phyloP scores from a whole-genome alignment of 2,888 invertebrate species.

The Diaperis boleti region DNA sequence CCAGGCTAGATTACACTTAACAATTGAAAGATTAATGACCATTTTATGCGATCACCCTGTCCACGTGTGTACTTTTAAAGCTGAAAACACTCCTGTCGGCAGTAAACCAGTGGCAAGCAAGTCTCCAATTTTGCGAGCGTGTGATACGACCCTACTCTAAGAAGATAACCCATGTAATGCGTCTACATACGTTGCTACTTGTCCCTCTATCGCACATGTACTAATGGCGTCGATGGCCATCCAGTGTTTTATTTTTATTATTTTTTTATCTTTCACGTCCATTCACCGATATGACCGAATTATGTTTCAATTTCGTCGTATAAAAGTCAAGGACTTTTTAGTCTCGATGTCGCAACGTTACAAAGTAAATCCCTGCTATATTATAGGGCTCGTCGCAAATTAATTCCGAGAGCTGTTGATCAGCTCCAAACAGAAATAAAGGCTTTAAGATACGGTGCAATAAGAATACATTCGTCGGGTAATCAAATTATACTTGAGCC shows the following conservation, averaged over 20 bases:
- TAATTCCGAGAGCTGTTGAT: constrained; percentile 19
- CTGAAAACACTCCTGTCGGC: background rate
- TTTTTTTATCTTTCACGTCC: constrained; percentile 61
- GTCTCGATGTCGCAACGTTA: constrained; percentile 13
- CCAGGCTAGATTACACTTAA: no score
- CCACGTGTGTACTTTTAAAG: no score
- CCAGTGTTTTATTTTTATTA: constrained; percentile 62
- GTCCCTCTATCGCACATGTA: constrained; percentile 60
- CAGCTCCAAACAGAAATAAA: background rate
- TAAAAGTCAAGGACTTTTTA: constrained; percentile 37
- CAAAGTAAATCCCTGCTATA: background rate
- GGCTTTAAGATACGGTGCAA: constrained; percentile 12
- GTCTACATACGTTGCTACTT: constrained; percentile 55
- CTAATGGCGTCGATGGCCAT: constrained; percentile 60
- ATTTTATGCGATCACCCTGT: no score
- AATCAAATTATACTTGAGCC: constrained; percentile 30
- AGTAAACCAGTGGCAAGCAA: no score
- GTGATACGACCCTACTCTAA: constrained; percentile 41
- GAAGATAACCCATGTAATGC: constrained; percentile 56
- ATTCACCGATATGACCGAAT: constrained; percentile 59
- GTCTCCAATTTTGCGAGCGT: no score
- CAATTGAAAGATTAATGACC: no score
- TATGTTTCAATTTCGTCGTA: constrained; percentile 61
- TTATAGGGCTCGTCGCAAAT: constrained; percentile 11
- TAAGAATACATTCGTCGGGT: constrained; percentile 23